These are phyloP conservation scores for Acronicta alni DNA, from an alignment of 2,888 invertebrate genomes.

Conservation along the genomic window DNA sequence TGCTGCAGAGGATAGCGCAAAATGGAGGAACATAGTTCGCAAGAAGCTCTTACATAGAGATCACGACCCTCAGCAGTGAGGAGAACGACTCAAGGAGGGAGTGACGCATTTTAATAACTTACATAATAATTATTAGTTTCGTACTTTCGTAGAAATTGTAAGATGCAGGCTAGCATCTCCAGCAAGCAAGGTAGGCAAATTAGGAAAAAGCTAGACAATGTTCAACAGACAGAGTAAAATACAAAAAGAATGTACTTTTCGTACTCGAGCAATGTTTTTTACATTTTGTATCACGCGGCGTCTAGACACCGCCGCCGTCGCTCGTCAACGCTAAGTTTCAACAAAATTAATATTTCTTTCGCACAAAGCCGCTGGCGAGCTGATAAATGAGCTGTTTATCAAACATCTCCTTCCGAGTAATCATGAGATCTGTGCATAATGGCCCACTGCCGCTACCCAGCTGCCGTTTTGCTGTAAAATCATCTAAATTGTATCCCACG, in stretches of 20 bases:
- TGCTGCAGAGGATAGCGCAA: too few species aligned
- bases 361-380: constrained; percentile 72
- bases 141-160: not conserved
- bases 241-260: constrained; percentile 41
- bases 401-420: constrained; percentile 83
- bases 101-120: too few species aligned
- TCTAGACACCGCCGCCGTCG: constrained; percentile 40
- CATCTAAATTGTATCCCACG: constrained; percentile 79
- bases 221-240: constrained; percentile 47
- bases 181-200: not conserved
- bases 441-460: constrained; percentile 70
- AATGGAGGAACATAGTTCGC: too few species aligned
- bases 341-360: constrained; percentile 55
- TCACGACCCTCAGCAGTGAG: too few species aligned
- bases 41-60: too few species aligned
- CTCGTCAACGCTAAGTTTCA: constrained; percentile 38
- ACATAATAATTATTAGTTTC: too few species aligned
- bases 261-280: constrained; percentile 33
- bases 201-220: constrained; percentile 25
- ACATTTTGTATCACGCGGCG: constrained; percentile 44
- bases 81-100: too few species aligned
- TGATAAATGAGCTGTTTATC: constrained; percentile 85
- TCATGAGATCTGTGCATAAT: constrained; percentile 78
- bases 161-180: too few species aligned
- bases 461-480: constrained; percentile 81